phyloP scores from a whole-genome alignment of 2,113 vertebrate species.

The Pardalotus punctatus region DNA sequence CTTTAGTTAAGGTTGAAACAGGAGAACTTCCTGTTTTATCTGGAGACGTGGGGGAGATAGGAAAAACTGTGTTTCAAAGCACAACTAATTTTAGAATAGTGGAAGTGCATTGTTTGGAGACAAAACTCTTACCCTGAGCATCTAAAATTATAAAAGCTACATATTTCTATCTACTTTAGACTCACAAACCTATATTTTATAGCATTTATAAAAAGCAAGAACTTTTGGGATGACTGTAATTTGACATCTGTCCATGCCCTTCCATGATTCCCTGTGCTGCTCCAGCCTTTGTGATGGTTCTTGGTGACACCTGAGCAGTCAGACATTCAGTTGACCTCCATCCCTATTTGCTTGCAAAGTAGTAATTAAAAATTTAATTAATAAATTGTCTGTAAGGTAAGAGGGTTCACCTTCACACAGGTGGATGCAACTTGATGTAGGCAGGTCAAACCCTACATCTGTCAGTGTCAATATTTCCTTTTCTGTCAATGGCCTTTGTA shows the following conservation, averaged over 20 bases:
- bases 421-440: not conserved
- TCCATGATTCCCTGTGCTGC: not conserved
- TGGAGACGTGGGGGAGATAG: not conserved
- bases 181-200: not conserved
- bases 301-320: not conserved
- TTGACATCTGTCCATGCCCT: not conserved
- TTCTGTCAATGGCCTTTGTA: not conserved
- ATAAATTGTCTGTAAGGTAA: not conserved
- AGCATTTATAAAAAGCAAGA: not conserved
- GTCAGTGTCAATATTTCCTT: not conserved
- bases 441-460: not conserved
- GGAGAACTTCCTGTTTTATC: not conserved
- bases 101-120: not conserved
- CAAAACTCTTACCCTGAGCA: not conserved
- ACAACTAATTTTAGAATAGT: not conserved
- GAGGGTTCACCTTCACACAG: not conserved
- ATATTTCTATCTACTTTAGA: not conserved
- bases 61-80: not conserved
- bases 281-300: not conserved
- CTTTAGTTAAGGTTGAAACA: not conserved
- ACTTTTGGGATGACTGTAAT: not conserved
- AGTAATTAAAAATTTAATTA: not conserved
- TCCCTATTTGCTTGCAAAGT: not conserved
- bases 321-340: not conserved
- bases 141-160: not conserved